Conservation (phyloP, 1,140 invertebrate species). For the Vanessa tameamea region DNA sequence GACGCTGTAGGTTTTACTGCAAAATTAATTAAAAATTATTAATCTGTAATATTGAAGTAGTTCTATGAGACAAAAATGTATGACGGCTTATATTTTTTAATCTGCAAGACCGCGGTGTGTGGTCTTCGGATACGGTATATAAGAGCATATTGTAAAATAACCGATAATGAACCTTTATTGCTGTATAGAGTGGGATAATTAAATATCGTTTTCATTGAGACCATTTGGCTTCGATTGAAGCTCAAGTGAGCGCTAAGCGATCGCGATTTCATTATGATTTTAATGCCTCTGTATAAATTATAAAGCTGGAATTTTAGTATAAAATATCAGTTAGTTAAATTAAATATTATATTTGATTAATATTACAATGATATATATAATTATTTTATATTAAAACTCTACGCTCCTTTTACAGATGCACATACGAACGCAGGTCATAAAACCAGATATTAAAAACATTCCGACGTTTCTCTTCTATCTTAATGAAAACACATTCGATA, state of each 20-base stretch:
- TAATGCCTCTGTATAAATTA: background rate
- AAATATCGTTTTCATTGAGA: constrained; percentile 39
- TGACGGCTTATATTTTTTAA: background rate
- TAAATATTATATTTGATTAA: too few species aligned
- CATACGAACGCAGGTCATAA: constrained; percentile 24
- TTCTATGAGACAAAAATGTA: background rate
- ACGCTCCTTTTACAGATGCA: too few species aligned
- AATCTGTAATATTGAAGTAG: too few species aligned
- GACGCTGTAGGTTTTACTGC: too few species aligned
- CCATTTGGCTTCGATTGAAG: constrained; percentile 15
- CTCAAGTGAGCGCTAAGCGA: background rate
- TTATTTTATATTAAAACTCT: too few species aligned
- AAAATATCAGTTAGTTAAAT: too few species aligned
- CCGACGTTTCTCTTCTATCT: constrained; percentile 24
- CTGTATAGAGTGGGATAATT: constrained; percentile 33
- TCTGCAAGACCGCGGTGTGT: constrained; percentile 16
- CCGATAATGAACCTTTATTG: constrained; percentile 20
- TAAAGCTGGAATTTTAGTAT: too few species aligned
- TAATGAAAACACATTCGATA: constrained; percentile 37
- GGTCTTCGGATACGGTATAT: constrained; percentile 36
- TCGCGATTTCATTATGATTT: background rate
- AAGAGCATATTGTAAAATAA: constrained; percentile 26
- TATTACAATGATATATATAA: too few species aligned
- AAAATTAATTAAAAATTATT: too few species aligned
- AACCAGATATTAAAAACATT: constrained; percentile 29